Conservation (phyloP, 1,140 invertebrate species). For the Panagrolaimus sp. region DNA sequence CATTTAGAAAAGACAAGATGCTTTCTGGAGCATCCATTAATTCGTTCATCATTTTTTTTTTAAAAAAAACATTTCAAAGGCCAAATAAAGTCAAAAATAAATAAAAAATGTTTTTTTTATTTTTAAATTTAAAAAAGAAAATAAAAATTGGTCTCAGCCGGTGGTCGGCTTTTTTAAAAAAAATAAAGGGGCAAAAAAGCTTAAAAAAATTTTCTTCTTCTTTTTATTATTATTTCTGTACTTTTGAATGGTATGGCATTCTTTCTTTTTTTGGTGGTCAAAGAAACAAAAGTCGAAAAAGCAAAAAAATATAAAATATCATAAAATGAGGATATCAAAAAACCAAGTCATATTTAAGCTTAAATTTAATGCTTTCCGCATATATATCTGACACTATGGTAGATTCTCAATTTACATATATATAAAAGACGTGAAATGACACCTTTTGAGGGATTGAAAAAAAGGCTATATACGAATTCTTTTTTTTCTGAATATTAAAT, state of each 20-base stretch:
- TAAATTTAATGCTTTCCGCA: neutral
- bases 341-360: conserved; percentile 1
- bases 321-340: neutral
- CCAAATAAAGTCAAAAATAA: too few species aligned
- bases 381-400: conserved; percentile 5
- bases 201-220: neutral
- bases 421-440: neutral
- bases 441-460: neutral
- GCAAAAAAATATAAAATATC: too few species aligned
- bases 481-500: too few species aligned
- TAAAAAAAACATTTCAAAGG: too few species aligned
- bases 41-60: too few species aligned
- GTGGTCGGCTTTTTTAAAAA: neutral
- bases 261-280: neutral
- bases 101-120: too few species aligned
- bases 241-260: neutral
- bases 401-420: neutral
- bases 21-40: too few species aligned
- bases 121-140: conserved; percentile 8
- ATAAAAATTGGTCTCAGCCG: conserved; percentile 1
- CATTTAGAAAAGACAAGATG: too few species aligned
- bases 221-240: neutral
- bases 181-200: neutral
- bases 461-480: too few species aligned
- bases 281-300: too few species aligned